phyloP scores from a whole-genome alignment of 2,113 vertebrate species.

The Hemicordylus capensis region DNA sequence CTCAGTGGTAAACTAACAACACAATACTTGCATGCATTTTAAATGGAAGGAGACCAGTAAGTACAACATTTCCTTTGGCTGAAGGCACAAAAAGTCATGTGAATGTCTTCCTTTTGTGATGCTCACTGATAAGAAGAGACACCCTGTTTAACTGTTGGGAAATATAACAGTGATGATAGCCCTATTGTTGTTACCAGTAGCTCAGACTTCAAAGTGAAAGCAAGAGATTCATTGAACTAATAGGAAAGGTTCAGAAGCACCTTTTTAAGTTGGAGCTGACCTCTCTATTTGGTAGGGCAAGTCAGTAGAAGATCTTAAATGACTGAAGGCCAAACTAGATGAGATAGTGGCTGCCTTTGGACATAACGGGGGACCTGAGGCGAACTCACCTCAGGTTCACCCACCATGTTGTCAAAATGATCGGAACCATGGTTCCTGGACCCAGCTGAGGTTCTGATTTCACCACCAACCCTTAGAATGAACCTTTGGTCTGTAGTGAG shows the following conservation, averaged over 20 bases:
- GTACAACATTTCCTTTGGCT: background rate
- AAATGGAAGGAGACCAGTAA: slow-evolving; percentile 14
- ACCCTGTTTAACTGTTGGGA: background rate
- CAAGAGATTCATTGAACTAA: slow-evolving; percentile 52
- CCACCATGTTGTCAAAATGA: no score
- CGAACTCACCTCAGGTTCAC: no score
- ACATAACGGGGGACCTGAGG: no score
- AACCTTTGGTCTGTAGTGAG: no score
- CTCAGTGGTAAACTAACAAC: background rate
- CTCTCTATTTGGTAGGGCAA: background rate
- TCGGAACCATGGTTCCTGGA: no score
- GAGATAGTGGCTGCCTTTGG: no score
- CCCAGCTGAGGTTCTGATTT: no score
- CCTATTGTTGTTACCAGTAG: slow-evolving; percentile 4
- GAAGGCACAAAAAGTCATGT: background rate
- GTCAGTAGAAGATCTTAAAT: background rate
- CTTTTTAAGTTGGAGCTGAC: background rate
- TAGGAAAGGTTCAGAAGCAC: slow-evolving; percentile 29
- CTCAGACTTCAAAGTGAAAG: slow-evolving; percentile 42
- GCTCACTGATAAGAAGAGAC: background rate
- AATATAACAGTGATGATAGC: background rate
- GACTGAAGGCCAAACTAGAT: background rate
- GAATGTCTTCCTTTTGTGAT: background rate
- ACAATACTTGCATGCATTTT: background rate
- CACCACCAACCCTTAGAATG: no score